These are phyloP conservation scores for Carcinoscorpius rotundicauda DNA, from an alignment of 1,140 invertebrate species.

Conservation along the genomic window DNA sequence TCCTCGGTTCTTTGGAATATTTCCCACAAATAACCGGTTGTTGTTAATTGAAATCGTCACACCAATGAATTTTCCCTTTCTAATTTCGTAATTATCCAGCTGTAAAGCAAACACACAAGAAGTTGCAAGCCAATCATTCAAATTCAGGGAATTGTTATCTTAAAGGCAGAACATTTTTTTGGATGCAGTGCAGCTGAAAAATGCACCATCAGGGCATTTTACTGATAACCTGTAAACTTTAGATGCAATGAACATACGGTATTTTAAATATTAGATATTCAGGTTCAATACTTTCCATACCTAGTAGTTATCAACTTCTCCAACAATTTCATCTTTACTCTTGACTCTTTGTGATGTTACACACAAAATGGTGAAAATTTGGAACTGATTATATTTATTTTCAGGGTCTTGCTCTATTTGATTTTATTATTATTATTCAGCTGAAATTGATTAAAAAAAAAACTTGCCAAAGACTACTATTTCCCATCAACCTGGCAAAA, in stretches of 20 bases:
- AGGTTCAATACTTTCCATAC: slow-evolving; percentile 42
- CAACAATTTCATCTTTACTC: slow-evolving; percentile 99
- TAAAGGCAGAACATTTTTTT: no score
- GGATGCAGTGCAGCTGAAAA: no score
- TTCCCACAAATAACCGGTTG: slow-evolving; percentile 99
- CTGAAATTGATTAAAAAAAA: slow-evolving; percentile 8
- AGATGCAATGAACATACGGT: no score
- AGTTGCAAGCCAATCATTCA: not conserved
- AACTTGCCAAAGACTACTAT: not conserved
- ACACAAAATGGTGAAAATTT: slow-evolving; percentile 99
- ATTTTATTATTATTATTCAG: slow-evolving; percentile 76
- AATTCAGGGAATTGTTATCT: no score
- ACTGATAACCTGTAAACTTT: no score
- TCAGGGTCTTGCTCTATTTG: slow-evolving; percentile 95
- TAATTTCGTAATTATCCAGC: slow-evolving; percentile 72
- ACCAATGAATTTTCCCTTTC: slow-evolving; percentile 97
- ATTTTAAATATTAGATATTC: no score
- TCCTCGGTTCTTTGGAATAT: slow-evolving; percentile 99
- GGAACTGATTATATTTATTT: slow-evolving; percentile 99
- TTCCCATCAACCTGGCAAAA: no score
- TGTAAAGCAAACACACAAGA: slow-evolving; percentile 10
- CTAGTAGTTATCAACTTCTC: slow-evolving; percentile 99
- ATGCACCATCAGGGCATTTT: no score
- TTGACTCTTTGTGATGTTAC: slow-evolving; percentile 99
- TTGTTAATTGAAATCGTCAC: slow-evolving; percentile 99